Percentiles rank a stretch among this genome's conserved stretches.
phyloP scores from a whole-genome alignment of 92 coral and sea anemone genomes.

The Scolanthus callimorphus region DNA sequence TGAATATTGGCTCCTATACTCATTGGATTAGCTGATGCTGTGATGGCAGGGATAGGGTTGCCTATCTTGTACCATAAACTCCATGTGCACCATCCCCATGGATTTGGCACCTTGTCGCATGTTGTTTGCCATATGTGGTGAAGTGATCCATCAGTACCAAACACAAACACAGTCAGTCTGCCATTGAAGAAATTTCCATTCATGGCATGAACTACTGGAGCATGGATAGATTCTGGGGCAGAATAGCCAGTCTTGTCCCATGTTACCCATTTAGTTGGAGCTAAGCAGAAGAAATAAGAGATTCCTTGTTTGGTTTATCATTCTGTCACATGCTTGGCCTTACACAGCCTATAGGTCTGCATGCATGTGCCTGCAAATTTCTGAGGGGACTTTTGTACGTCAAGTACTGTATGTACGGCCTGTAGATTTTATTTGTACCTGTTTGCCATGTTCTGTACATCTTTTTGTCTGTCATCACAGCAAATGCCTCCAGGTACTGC shows the following conservation, averaged over 20 bases:
- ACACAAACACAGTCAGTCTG: constrained; percentile 64
- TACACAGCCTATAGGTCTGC: too few relatives aligned
- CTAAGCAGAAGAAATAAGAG: constrained; percentile 12
- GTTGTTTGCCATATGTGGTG: constrained; percentile 95
- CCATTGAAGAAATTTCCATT: constrained; percentile 70
- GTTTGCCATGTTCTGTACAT: constrained; percentile 92
- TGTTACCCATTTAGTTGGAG: constrained; percentile 75
- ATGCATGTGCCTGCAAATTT: too few relatives aligned
- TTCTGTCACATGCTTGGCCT: too few relatives aligned
- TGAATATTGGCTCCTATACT: constrained; percentile 83
- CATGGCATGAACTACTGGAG: constrained; percentile 86
- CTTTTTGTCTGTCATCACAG: constrained; percentile 74
- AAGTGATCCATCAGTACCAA: constrained; percentile 64
- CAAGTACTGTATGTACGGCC: too few relatives aligned
- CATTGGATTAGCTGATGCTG: constrained; percentile 55
- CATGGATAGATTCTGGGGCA: constrained; percentile 70
- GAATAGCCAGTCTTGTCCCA: constrained; percentile 84
- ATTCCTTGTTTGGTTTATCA: too few relatives aligned
- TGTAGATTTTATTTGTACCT: too few relatives aligned
- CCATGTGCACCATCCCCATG: constrained; percentile 98
- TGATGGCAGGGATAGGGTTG: constrained; percentile 43
- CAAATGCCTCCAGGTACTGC: constrained; percentile 86
- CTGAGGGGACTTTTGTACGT: too few relatives aligned
- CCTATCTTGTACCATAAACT: constrained; percentile 79
- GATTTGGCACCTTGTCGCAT: constrained; percentile 91